Evolutionary conservation across 1,140 invertebrate genomes (phyloP).

Genomic region (Bombus fervidus): DNA sequence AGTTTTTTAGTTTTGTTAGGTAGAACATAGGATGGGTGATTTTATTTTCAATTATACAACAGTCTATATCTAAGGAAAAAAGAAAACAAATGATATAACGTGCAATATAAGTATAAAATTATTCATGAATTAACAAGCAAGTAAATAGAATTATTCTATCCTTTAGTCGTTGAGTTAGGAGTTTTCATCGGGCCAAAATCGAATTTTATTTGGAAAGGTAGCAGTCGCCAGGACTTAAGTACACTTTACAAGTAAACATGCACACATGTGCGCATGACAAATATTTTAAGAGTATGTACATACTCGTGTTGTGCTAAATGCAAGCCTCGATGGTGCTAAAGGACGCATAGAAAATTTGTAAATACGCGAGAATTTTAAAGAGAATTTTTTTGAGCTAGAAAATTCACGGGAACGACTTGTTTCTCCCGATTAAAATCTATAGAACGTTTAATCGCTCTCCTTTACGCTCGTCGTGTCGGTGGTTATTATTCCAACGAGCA

Average conservation of each 20-base stretch:
- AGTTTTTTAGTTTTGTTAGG: not conserved
- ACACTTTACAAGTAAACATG: not conserved
- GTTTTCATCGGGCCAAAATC: no score
- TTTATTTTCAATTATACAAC: not conserved
- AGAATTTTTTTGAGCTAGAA: not conserved
- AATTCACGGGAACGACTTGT: not conserved
- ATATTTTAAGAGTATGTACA: not conserved
- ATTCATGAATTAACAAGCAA: not conserved
- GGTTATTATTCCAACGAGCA: not conserved
- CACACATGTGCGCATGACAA: not conserved
- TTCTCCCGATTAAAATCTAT: not conserved
- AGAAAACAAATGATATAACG: no score
- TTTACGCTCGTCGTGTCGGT: no score
- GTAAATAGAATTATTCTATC: not conserved
- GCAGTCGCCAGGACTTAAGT: no score
- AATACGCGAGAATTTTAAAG: not conserved
- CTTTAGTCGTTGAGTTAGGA: not conserved
- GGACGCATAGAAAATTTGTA: not conserved
- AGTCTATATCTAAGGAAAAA: no score
- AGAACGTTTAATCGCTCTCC: not conserved
- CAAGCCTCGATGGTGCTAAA: not conserved
- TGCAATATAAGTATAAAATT: not conserved
- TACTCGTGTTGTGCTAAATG: not conserved
- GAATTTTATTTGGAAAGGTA: not conserved
- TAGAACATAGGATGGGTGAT: not conserved